These are phyloP conservation scores for Epirrhoe tristata DNA, from an alignment of 2,888 invertebrate genomes.

Conservation along the genomic window DNA sequence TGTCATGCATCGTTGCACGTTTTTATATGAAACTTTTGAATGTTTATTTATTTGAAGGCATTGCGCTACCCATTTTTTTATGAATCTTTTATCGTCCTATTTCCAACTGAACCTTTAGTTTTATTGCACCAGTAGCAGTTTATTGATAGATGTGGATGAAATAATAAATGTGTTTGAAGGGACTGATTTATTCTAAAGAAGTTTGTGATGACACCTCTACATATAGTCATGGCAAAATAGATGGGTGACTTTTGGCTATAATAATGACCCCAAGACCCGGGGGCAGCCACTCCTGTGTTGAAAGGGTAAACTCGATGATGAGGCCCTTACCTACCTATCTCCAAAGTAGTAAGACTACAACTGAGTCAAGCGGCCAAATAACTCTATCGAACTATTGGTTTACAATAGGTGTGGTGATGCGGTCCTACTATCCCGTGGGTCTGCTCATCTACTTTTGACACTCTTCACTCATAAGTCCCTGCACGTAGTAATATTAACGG, in stretches of 20 bases:
- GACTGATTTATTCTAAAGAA: no score
- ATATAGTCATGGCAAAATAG: no score
- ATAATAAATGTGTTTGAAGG: not conserved
- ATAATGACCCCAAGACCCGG: no score
- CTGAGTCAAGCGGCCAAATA: no score
- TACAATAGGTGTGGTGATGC: not conserved
- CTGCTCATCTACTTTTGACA: slow-evolving; percentile 1
- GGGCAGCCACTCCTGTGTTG: no score
- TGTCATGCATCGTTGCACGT: slow-evolving; percentile 20
- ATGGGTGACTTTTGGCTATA: no score
- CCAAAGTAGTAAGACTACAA: no score
- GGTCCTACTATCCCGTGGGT: slow-evolving; percentile 1
- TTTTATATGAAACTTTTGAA: slow-evolving; percentile 14
- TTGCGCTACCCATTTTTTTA: not conserved
- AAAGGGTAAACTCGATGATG: no score
- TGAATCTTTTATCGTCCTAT: not conserved
- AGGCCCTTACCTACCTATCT: no score
- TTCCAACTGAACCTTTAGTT: not conserved
- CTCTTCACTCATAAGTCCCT: not conserved
- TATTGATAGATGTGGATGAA: not conserved
- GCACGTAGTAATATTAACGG: slow-evolving; percentile 19
- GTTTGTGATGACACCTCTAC: no score
- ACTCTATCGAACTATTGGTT: no score
- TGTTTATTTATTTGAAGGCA: slow-evolving; percentile 3
- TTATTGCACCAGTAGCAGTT: not conserved